Percentiles rank a stretch among this genome's conserved stretches.
phyloP scores from a whole-genome alignment of 1,140 invertebrate species.

The Diprion similis region DNA sequence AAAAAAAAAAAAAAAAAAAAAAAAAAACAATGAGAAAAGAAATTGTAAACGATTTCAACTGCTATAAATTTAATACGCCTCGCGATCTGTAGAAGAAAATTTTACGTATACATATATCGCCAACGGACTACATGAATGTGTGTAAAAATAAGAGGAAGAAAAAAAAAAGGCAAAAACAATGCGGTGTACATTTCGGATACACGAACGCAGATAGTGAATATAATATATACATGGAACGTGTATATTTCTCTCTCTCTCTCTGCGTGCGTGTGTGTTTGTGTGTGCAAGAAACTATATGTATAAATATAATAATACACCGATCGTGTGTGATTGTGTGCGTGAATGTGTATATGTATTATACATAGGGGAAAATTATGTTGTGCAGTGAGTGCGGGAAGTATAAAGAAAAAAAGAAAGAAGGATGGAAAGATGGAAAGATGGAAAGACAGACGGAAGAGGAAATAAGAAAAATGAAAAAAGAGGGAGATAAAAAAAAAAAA shows the following conservation, averaged over 20 bases:
- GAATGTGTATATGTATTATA: constrained; percentile 19
- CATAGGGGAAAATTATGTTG: background rate
- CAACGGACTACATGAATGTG: background rate
- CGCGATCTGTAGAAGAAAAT: background rate
- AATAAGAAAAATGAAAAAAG: too few species aligned
- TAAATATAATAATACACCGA: constrained; percentile 28
- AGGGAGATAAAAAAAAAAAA: too few species aligned
- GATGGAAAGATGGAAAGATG: background rate
- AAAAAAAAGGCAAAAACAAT: background rate
- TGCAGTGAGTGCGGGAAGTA: background rate
- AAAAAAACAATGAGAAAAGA: background rate
- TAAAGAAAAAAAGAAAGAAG: background rate
- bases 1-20: background rate
- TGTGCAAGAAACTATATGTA: constrained; percentile 42
- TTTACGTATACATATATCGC: background rate
- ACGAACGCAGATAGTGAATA: too few species aligned
- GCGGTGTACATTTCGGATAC: too few species aligned
- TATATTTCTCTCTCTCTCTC: too few species aligned
- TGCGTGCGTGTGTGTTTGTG: too few species aligned
- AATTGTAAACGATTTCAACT: background rate
- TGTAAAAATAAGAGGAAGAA: background rate
- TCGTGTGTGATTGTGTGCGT: background rate
- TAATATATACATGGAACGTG: too few species aligned
- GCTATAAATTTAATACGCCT: background rate
- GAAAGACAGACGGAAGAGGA: background rate